Conservation (phyloP, 2,113 vertebrate species). For the Fukomys damarensis region DNA sequence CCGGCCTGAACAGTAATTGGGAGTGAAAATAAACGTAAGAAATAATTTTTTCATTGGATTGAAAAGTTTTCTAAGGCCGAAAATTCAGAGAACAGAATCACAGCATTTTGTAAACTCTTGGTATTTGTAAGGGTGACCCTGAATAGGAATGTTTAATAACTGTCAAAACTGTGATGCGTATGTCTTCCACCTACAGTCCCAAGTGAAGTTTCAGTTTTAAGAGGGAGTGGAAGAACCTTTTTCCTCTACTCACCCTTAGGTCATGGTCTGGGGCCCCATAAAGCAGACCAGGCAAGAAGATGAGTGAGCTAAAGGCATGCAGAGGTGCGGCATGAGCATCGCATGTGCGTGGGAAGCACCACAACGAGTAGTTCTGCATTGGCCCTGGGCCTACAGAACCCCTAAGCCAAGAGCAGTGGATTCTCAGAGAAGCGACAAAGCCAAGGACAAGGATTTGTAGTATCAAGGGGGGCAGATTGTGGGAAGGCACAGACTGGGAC, state of each 20-base stretch:
- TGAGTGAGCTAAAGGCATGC: not conserved
- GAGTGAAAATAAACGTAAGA: not conserved
- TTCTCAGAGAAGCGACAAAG: not conserved
- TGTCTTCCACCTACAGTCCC: not conserved
- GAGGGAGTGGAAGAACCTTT: not conserved
- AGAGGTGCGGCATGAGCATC: not conserved
- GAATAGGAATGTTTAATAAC: not conserved
- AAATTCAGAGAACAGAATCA: not conserved
- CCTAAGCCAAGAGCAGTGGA: not conserved
- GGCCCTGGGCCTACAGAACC: not conserved
- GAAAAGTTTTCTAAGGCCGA: not conserved
- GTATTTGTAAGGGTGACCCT: not conserved
- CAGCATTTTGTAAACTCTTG: not conserved
- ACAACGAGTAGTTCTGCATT: not conserved
- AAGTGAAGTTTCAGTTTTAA: not conserved
- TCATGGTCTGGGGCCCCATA: too few species aligned
- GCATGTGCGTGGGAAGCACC: too few species aligned
- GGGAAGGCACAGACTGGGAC: not conserved
- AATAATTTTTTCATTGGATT: not conserved
- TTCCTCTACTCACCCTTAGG: not conserved
- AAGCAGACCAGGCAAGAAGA: not conserved
- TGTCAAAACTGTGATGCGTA: too few species aligned
- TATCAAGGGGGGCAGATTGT: not conserved
- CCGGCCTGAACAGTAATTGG: not conserved
- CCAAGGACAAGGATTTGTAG: not conserved